phyloP scores from a whole-genome alignment of 2,888 invertebrate genomes.

The Gerris lacustris region DNA sequence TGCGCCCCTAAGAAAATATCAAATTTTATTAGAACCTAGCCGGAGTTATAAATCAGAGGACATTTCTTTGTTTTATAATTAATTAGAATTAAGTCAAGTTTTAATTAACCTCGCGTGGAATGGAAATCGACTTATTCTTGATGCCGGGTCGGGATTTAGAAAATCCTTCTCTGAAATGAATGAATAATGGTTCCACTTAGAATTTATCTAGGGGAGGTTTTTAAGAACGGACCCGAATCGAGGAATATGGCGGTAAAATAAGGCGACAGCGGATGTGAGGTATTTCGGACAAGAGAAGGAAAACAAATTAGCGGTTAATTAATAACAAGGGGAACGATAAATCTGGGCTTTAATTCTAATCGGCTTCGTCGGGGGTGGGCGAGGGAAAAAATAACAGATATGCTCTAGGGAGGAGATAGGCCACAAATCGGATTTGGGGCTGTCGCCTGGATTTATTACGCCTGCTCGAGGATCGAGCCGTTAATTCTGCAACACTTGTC shows the following conservation, averaged over 20 bases:
- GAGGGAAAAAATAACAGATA: not conserved
- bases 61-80: not conserved
- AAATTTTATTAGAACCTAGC: not conserved
- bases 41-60: not conserved
- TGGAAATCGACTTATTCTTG: not conserved
- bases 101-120: not conserved
- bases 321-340: constrained; percentile 15
- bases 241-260: not conserved
- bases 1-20: too few species aligned
- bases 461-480: not conserved
- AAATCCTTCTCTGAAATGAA: not conserved
- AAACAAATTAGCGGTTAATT: constrained; percentile 29
- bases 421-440: constrained; percentile 2
- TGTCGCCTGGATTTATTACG: constrained; percentile 1
- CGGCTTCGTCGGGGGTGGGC: not conserved
- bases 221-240: not conserved
- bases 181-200: not conserved
- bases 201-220: not conserved
- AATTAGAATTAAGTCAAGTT: not conserved
- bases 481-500: constrained; percentile 1
- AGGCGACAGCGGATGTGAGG: not conserved
- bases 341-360: constrained; percentile 1
- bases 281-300: constrained; percentile 12
- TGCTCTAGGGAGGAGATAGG: not conserved
- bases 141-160: not conserved